Conservation (phyloP, 2,113 vertebrate species). For the Strigops habroptila region DNA sequence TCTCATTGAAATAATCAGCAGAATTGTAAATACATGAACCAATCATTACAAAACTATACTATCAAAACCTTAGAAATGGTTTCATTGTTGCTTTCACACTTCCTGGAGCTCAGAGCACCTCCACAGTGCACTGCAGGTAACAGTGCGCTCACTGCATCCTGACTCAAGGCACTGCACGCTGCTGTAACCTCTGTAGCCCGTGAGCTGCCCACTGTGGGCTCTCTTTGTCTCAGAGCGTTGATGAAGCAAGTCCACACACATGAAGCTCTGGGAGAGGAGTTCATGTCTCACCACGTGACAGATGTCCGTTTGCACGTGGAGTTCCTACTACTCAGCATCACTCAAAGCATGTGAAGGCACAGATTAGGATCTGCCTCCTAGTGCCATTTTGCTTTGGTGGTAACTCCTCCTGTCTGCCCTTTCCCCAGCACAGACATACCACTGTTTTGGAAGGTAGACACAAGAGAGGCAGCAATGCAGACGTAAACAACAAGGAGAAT, state of each 20-base stretch:
- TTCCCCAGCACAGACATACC: background rate
- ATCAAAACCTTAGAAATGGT: background rate
- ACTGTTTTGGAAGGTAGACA: background rate
- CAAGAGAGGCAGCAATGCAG: background rate
- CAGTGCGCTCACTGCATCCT: background rate
- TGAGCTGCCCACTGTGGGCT: background rate
- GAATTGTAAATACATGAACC: background rate
- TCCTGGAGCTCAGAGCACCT: background rate
- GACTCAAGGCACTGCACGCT: accelerated
- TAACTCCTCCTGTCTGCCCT: background rate
- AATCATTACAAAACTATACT: background rate
- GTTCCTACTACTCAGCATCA: background rate
- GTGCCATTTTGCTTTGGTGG: background rate
- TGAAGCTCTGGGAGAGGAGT: background rate
- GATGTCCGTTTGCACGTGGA: background rate
- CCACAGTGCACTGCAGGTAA: background rate
- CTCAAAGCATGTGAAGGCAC: background rate
- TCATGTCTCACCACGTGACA: accelerated
- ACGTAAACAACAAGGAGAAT: background rate
- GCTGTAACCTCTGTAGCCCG: accelerated
- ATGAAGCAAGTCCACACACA: accelerated
- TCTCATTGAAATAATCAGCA: background rate
- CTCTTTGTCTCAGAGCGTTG: background rate
- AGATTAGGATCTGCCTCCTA: background rate
- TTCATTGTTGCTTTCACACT: background rate